Percentiles rank a stretch among this genome's conserved stretches.
These are phyloP conservation scores for Nymphalis c-album DNA, from an alignment of 2,888 invertebrate species.

Conservation along the genomic window DNA sequence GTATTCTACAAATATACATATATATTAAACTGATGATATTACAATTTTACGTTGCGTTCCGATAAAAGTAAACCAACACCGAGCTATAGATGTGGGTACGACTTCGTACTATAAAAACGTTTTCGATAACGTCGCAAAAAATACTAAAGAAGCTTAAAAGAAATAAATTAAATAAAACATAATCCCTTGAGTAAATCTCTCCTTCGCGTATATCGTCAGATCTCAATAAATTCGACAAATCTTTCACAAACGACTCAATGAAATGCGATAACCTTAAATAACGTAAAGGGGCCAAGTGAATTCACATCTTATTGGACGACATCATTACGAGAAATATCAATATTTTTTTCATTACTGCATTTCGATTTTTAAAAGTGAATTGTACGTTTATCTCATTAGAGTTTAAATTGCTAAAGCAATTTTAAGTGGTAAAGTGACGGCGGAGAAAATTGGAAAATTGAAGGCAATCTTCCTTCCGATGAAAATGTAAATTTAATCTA, in stretches of 20 bases:
- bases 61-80: too few species aligned
- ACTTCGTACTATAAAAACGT: too few species aligned
- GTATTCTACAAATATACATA: too few species aligned
- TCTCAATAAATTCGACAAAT: slow-evolving; percentile 19
- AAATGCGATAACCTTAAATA: slow-evolving; percentile 28
- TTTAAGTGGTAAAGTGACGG: slow-evolving; percentile 12
- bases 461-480: slow-evolving; percentile 40
- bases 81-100: too few species aligned
- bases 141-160: not conserved
- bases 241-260: slow-evolving; percentile 26
- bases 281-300: slow-evolving; percentile 17
- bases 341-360: slow-evolving; percentile 15
- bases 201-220: slow-evolving; percentile 5
- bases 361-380: slow-evolving; percentile 13
- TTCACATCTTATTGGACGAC: slow-evolving; percentile 26
- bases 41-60: too few species aligned
- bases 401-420: slow-evolving; percentile 16
- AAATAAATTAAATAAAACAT: slow-evolving; percentile 5
- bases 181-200: slow-evolving; percentile 7
- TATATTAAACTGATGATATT: too few species aligned
- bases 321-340: slow-evolving; percentile 31
- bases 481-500: slow-evolving; percentile 46
- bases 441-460: slow-evolving; percentile 45
- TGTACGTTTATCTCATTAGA: slow-evolving; percentile 1
- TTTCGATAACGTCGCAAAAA: not conserved